Conservation (phyloP, 2,888 invertebrate genomes). For the Mythimna vitellina region DNA sequence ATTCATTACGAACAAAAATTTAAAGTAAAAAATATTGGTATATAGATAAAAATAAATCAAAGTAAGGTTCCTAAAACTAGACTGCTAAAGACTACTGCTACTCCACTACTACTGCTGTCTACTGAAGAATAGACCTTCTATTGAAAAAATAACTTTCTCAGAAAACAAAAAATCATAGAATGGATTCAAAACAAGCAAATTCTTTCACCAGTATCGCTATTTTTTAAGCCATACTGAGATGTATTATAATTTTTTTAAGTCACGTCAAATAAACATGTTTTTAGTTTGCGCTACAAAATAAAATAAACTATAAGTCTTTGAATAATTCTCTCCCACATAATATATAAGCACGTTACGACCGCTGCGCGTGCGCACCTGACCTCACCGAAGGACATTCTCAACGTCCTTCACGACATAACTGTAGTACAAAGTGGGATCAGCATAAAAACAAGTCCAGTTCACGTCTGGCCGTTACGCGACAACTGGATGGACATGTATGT, state of each 20-base stretch:
- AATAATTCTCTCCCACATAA: constrained; percentile 3
- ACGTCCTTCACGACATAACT: constrained; percentile 52
- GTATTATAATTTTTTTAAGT: not conserved
- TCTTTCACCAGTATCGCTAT: too few relatives aligned
- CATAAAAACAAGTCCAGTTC: constrained; percentile 44
- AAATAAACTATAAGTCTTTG: not conserved
- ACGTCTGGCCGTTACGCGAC: constrained; percentile 50
- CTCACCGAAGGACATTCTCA: constrained; percentile 42
- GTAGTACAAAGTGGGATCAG: constrained; percentile 40
- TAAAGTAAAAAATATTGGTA: too few relatives aligned
- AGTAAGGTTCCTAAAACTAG: too few relatives aligned
- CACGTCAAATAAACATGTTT: not conserved
- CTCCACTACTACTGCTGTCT: too few relatives aligned
- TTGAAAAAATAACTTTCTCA: too few relatives aligned
- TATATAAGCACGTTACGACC: not conserved
- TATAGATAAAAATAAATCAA: too few relatives aligned
- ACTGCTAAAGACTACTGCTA: too few relatives aligned
- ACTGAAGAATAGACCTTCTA: too few relatives aligned
- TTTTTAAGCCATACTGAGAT: too few relatives aligned
- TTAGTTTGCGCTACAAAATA: not conserved
- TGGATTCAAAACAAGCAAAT: too few relatives aligned
- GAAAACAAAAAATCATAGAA: too few relatives aligned
- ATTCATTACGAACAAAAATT: too few relatives aligned
- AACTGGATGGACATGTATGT: constrained; percentile 44
- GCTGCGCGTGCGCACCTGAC: constrained; percentile 37